A percentile compares a stretch with the other conserved stretches of the same genome.
Conservation (phyloP, 2,888 invertebrate genomes). For the Tryphoninae sp. region DNA sequence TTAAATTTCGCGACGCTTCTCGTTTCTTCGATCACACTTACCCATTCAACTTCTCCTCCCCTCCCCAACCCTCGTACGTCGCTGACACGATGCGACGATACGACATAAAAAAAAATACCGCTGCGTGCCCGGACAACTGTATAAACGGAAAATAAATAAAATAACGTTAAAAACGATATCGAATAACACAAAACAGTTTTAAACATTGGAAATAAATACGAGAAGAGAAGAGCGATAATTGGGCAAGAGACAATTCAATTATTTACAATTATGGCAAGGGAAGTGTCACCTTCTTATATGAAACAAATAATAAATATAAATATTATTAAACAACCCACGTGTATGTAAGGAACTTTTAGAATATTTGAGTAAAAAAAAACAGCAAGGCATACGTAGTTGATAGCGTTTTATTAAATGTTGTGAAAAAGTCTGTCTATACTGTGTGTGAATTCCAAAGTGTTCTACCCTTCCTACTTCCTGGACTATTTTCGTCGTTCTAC, state of each 20-base stretch:
- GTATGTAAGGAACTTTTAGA: conserved; percentile 80
- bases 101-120: conserved; percentile 21
- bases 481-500: conserved; percentile 10
- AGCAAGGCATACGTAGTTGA: conserved; percentile 78
- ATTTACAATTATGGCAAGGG: conserved; percentile 69
- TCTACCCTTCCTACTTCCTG: conserved; percentile 26
- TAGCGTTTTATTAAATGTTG: conserved; percentile 81
- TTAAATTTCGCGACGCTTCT: conserved; percentile 38
- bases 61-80: background rate
- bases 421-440: conserved; percentile 70
- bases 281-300: conserved; percentile 73
- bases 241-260: conserved; percentile 57
- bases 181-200: conserved; percentile 8
- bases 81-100: background rate
- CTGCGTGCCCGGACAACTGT: conserved; percentile 55
- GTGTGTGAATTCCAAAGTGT: conserved; percentile 49
- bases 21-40: conserved; percentile 27
- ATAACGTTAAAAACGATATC: conserved; percentile 37
- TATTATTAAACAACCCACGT: conserved; percentile 70
- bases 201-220: conserved; percentile 9
- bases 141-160: conserved; percentile 52
- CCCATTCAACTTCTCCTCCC: background rate
- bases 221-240: background rate
- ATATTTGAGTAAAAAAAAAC: conserved; percentile 78
- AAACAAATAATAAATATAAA: conserved; percentile 57